phyloP scores from a whole-genome alignment of 1,140 invertebrate genomes.

The Muscidifurax raptorellus region DNA sequence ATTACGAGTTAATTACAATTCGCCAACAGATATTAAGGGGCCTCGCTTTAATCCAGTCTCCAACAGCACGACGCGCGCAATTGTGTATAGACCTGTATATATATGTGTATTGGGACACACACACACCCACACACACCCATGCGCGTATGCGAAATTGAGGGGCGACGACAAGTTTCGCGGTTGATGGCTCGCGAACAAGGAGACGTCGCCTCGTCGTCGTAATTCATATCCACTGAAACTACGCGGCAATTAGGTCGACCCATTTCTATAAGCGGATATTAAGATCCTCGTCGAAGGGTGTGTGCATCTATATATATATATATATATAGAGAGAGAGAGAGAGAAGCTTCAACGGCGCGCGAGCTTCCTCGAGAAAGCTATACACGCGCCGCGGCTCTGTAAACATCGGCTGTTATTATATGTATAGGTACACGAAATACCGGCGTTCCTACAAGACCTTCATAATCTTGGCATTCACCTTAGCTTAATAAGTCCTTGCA shows the following conservation, averaged over 20 bases:
- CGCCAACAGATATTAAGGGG: conserved; percentile 28
- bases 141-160: neutral
- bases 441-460: neutral
- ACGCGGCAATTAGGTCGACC: neutral
- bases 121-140: too few relatives aligned
- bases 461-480: conserved; percentile 1
- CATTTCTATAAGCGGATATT: conserved; percentile 16
- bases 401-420: neutral
- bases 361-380: neutral
- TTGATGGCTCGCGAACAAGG: neutral
- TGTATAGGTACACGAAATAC: neutral
- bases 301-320: too few relatives aligned
- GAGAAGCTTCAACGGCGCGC: neutral
- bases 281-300: neutral
- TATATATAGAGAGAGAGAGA: too few relatives aligned
- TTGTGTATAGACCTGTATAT: neutral
- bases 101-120: neutral
- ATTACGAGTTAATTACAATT: conserved; percentile 38
- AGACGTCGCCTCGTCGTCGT: neutral
- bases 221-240: neutral
- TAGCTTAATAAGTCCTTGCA: neutral
- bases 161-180: neutral
- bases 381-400: neutral
- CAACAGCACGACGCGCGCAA: neutral
- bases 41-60: neutral